These are phyloP conservation scores for Enteromius treurensis DNA, from an alignment of 2,797 vertebrate species.

Conservation along the genomic window DNA sequence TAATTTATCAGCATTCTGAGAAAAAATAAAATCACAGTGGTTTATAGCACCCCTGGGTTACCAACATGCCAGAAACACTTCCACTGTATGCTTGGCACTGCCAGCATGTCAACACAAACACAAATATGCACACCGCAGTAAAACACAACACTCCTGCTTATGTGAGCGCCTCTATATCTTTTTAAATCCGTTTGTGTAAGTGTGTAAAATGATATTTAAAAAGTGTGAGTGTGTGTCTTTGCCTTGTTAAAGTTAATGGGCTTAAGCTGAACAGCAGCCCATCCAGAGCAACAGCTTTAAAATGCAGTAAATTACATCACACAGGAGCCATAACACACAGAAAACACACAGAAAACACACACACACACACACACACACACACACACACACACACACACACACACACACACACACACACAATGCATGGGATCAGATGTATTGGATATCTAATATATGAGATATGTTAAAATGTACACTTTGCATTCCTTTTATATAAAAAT, in stretches of 20 bases:
- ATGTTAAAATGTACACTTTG: background rate
- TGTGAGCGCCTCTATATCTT: conserved; percentile 16
- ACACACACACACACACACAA: conserved; percentile 28
- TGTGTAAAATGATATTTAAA: conserved; percentile 27
- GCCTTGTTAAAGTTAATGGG: conserved; percentile 75
- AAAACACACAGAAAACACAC: background rate
- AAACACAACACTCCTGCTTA: conserved; percentile 31
- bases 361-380: conserved; percentile 28
- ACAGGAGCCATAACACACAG: conserved; percentile 34
- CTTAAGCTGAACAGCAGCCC: conserved; percentile 68
- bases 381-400: conserved; percentile 28
- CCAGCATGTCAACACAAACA: conserved; percentile 31
- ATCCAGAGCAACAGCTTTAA: conserved; percentile 71
- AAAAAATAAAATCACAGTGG: background rate
- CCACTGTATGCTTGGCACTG: conserved; percentile 28
- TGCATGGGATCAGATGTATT: background rate
- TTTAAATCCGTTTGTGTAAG: conserved; percentile 6
- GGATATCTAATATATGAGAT: background rate
- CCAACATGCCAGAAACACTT: conserved; percentile 40
- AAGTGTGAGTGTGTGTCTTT: conserved; percentile 49
- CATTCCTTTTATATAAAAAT: no score
- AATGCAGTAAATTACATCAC: conserved; percentile 72
- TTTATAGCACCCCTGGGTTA: conserved; percentile 39
- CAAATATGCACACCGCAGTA: conserved; percentile 46
- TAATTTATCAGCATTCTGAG: conserved; percentile 16